These are phyloP conservation scores for Rallus limicola DNA, from an alignment of 2,113 vertebrate genomes.

Conservation along the genomic window DNA sequence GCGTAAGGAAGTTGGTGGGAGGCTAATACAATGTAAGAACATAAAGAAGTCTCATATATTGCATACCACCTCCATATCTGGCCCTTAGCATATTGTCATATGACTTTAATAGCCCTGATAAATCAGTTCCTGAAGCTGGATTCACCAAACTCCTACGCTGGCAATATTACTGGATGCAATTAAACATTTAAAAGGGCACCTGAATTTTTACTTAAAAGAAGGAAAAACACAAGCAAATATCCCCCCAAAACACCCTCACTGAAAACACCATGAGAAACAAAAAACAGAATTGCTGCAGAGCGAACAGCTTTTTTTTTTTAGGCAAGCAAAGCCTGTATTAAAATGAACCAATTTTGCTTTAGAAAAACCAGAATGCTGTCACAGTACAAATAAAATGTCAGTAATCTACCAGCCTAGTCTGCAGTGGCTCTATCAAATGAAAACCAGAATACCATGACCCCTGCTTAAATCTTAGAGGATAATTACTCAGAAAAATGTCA, in stretches of 20 bases:
- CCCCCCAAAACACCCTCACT: accelerated
- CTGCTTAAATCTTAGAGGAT: not conserved
- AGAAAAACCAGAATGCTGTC: not conserved
- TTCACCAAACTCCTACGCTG: not conserved
- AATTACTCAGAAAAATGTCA: not conserved
- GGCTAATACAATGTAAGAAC: not conserved
- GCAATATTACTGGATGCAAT: not conserved
- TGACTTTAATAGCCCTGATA: constrained; percentile 3
- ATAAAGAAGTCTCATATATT: not conserved
- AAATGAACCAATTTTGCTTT: not conserved
- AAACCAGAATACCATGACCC: not conserved
- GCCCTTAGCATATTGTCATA: not conserved
- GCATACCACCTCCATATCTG: not conserved
- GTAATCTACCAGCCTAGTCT: not conserved
- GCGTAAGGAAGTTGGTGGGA: not conserved
- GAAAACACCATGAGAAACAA: not conserved
- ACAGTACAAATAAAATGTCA: not conserved
- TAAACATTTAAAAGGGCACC: not conserved
- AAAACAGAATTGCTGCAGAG: no score
- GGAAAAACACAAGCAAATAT: not conserved
- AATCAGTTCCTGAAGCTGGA: not conserved
- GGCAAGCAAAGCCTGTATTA: not conserved
- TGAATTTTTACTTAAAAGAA: not conserved
- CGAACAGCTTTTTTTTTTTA: not conserved
- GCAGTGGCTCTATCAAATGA: not conserved